These are phyloP conservation scores for Rhynchomys soricoides DNA, from an alignment of 2,113 vertebrate species.

Conservation along the genomic window DNA sequence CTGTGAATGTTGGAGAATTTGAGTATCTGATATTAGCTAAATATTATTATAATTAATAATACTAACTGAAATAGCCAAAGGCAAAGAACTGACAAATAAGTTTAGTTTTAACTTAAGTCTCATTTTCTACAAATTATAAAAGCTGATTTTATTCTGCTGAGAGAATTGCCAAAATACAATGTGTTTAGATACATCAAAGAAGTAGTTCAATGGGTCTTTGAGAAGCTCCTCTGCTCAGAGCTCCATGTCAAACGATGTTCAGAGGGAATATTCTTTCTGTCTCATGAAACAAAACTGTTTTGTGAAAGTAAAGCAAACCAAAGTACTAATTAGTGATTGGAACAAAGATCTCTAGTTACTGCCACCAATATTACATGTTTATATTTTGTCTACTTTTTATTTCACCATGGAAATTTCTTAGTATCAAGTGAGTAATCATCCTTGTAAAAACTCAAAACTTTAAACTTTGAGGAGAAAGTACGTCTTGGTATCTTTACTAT, in stretches of 20 bases:
- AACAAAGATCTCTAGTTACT: background rate
- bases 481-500: background rate
- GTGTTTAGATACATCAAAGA: background rate
- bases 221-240: background rate
- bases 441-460: background rate
- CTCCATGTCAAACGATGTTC: no score
- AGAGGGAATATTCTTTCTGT: background rate
- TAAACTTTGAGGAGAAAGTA: background rate
- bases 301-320: background rate
- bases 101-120: background rate
- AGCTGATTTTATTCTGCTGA: background rate
- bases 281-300: background rate
- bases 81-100: background rate
- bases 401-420: background rate
- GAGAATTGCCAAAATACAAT: background rate
- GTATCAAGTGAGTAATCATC: background rate
- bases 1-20: background rate
- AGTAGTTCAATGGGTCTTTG: background rate
- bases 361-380: background rate
- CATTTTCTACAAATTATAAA: background rate
- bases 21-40: background rate
- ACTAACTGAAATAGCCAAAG: background rate
- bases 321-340: background rate
- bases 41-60: no score
- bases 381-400: background rate